Percentiles rank a stretch among this genome's conserved stretches.
These are phyloP conservation scores for Neodiprion lecontei DNA, from an alignment of 1,140 invertebrate genomes.

Conservation along the genomic window DNA sequence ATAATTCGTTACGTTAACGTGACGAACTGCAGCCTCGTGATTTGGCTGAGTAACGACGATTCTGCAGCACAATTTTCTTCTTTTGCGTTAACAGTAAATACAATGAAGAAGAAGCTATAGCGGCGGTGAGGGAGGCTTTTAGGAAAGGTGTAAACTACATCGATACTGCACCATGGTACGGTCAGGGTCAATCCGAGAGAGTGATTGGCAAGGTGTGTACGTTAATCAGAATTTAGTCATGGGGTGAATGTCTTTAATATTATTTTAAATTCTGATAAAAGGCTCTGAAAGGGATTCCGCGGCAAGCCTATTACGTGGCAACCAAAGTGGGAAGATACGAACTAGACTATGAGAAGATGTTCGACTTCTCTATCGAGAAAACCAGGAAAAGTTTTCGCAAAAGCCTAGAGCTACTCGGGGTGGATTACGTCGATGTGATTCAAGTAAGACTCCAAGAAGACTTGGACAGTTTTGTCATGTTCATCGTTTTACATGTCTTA, in stretches of 20 bases:
- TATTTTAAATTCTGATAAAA: slow-evolving; percentile 44
- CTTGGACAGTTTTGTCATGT: slow-evolving; percentile 6
- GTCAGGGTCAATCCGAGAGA: slow-evolving; percentile 82
- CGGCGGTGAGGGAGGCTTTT: slow-evolving; percentile 74
- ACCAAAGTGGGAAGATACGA: slow-evolving; percentile 93
- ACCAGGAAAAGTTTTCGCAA: slow-evolving; percentile 78
- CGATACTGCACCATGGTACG: slow-evolving; percentile 92
- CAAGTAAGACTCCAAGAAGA: slow-evolving; percentile 67
- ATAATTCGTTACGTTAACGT: too few relatives aligned
- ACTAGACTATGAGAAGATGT: slow-evolving; percentile 75
- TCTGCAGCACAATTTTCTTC: background rate
- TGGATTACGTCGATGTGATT: slow-evolving; percentile 89
- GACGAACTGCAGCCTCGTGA: too few relatives aligned
- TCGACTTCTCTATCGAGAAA: slow-evolving; percentile 85
- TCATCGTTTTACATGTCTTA: slow-evolving; percentile 2
- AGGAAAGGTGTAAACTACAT: slow-evolving; percentile 88
- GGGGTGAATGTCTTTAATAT: slow-evolving; percentile 28
- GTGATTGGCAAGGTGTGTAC: slow-evolving; percentile 78
- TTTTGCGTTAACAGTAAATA: slow-evolving; percentile 57
- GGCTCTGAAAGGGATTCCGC: slow-evolving; percentile 80
- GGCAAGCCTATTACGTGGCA: slow-evolving; percentile 86
- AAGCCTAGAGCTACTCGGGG: slow-evolving; percentile 75
- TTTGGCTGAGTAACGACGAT: background rate
- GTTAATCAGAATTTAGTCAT: slow-evolving; percentile 23
- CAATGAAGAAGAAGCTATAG: slow-evolving; percentile 70